Conservation (phyloP, 2,113 vertebrate species). For the Phoenicopterus ruber region DNA sequence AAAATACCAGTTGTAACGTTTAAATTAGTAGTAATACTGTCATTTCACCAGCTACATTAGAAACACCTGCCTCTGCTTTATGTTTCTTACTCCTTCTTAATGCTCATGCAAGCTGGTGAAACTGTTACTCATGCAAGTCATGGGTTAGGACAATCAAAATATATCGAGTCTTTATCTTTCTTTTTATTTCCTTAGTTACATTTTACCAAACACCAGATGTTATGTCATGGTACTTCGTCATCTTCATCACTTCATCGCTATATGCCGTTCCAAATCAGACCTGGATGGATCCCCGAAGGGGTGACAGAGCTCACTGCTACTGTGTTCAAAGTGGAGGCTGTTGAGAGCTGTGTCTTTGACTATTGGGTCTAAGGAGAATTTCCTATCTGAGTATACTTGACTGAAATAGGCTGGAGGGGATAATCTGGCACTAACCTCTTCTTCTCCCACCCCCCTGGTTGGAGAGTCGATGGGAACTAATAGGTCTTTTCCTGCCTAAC, state of each 20-base stretch:
- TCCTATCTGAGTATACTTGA: background rate
- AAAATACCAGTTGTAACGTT: background rate
- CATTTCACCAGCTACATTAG: background rate
- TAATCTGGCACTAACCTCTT: background rate
- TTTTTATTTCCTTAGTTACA: background rate
- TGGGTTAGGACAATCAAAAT: background rate
- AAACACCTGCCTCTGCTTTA: background rate
- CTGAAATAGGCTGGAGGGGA: background rate
- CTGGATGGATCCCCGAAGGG: background rate
- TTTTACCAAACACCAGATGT: background rate
- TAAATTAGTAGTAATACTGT: background rate
- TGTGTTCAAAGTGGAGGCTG: background rate
- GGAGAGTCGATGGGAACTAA: background rate
- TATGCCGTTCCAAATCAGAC: background rate
- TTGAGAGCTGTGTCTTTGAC: background rate
- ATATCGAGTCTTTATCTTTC: background rate
- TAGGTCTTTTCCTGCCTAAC: constrained; percentile 24
- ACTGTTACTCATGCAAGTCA: background rate
- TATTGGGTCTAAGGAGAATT: background rate
- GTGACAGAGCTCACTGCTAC: background rate
- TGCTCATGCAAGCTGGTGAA: background rate
- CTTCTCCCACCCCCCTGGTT: background rate
- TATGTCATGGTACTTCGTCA: background rate
- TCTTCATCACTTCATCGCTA: background rate
- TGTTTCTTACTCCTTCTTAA: background rate